A percentile compares a stretch with the other conserved stretches of the same genome.
Evolutionary conservation across 1,140 invertebrate species (phyloP).

Genomic region (Drosophila sechellia): DNA sequence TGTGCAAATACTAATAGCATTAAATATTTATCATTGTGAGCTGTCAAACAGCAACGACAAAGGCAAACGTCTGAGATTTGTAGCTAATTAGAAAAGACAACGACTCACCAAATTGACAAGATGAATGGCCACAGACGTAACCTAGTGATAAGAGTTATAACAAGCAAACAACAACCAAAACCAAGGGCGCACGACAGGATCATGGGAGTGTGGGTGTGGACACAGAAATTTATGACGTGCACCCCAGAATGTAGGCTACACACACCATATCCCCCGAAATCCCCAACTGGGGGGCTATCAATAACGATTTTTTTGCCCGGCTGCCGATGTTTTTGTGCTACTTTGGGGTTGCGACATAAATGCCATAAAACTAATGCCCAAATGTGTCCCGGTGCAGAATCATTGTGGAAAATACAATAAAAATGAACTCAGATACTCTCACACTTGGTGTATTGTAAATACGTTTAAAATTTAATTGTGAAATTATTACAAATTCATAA

Average conservation of each 20-base stretch:
- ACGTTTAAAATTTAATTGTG: too few relatives aligned
- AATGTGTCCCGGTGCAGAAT: constrained; percentile 47
- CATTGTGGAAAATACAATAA: constrained; percentile 21
- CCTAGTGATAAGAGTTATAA: constrained; percentile 65
- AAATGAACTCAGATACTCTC: not conserved
- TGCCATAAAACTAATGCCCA: constrained; percentile 76
- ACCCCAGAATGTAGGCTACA: constrained; percentile 14
- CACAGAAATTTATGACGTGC: constrained; percentile 72
- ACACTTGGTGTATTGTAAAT: too few relatives aligned
- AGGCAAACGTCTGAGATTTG: constrained; percentile 26
- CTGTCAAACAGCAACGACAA: constrained; percentile 26
- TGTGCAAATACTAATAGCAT: constrained; percentile 52
- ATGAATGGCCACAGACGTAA: constrained; percentile 47
- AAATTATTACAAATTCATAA: too few relatives aligned
- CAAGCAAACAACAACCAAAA: constrained; percentile 46
- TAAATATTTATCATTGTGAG: constrained; percentile 68
- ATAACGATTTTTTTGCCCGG: constrained; percentile 55
- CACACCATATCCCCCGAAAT: constrained; percentile 1
- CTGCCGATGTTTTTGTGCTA: constrained; percentile 20
- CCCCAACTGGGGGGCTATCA: constrained; percentile 47
- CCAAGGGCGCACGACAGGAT: constrained; percentile 2
- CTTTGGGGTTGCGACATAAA: constrained; percentile 53
- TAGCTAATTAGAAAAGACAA: constrained; percentile 60
- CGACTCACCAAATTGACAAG: constrained; percentile 37
- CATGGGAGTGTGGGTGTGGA: not conserved